Base-by-base conservation (phyloP, 1,140 invertebrate species). In the Holcopasites calliopsidis region DNA sequence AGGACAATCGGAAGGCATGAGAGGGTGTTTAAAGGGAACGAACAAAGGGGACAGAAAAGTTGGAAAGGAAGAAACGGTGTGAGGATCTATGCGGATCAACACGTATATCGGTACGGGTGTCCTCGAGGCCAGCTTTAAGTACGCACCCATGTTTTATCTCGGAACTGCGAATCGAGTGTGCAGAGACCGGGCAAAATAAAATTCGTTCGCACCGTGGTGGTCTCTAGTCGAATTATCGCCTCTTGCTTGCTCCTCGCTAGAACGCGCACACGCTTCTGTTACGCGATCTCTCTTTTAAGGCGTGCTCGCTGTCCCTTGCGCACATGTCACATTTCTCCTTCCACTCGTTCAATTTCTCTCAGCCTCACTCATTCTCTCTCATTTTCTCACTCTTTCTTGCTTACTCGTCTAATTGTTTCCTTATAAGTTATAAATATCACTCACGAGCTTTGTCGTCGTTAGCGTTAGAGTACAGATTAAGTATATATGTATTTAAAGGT, bases 381-480 rank as follows among this genome's bases (percentile, higher is more conserved):
- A 35, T n/a, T 54, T 44, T n/a, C 31, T 72, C 31, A 35, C 18
- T 64, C 26, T 40, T 52, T 40, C 18, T 28, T 61, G 33, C 61
- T 74, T 77, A 74, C 21, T 31, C 13, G 35, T 64, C 52, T 68
- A 66, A 83, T 40, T 76, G 77, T 82, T 49, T 31, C 52, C 73
- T 84, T 80, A 83, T 80, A 84, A 60, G 73, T 83, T 74, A 69
- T 84, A 84, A 84, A 84, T 83, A 84, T 84, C 81, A 83, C 81
- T 84, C 82, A 50, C 78, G 81, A 84, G 81, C 80, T 77, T 84
- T 83, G 64, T 84, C 71, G 52, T 83, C 70, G 42, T 73, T 80
- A 73, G 77, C 26, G 35, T 80, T 83, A 84, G 61, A 72, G 50
- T 80, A 76, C 76, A 73, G 66, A 60, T 79, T 65, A 66, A 60